These are phyloP conservation scores for Lanistes nyassanus DNA, from an alignment of 1,140 invertebrate genomes.

Conservation along the genomic window DNA sequence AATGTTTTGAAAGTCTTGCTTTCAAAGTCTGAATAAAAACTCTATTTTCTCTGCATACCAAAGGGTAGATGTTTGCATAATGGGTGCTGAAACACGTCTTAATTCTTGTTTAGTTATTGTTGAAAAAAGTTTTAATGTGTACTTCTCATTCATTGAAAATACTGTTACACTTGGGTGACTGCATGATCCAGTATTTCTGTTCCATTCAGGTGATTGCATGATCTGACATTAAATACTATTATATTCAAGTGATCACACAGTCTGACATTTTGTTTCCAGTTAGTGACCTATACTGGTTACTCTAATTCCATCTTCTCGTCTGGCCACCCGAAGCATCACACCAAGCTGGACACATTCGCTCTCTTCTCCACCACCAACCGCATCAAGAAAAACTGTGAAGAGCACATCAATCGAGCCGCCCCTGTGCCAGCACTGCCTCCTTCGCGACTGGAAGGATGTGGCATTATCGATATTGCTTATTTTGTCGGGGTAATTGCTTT, in stretches of 20 bases:
- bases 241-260: background rate
- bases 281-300: conserved; percentile 50
- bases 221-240: too few species aligned
- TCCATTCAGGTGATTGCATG: too few species aligned
- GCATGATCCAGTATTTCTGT: background rate
- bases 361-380: conserved; percentile 28
- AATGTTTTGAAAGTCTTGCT: too few species aligned
- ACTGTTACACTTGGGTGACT: background rate
- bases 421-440: conserved; percentile 91
- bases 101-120: too few species aligned
- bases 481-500: conserved; percentile 86
- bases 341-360: conserved; percentile 43
- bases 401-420: conserved; percentile 38
- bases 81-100: background rate
- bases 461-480: conserved; percentile 93
- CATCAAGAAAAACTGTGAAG: conserved; percentile 33
- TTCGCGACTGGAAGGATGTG: conserved; percentile 93
- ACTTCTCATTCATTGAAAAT: background rate
- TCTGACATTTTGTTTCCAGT: conserved; percentile 36
- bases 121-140: background rate
- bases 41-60: background rate
- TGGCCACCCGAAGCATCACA: conserved; percentile 51
- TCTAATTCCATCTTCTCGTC: conserved; percentile 53
- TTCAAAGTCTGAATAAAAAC: background rate
- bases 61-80: background rate